These are phyloP conservation scores for Oligia latruncula DNA, from an alignment of 2,888 invertebrate species.

Conservation along the genomic window DNA sequence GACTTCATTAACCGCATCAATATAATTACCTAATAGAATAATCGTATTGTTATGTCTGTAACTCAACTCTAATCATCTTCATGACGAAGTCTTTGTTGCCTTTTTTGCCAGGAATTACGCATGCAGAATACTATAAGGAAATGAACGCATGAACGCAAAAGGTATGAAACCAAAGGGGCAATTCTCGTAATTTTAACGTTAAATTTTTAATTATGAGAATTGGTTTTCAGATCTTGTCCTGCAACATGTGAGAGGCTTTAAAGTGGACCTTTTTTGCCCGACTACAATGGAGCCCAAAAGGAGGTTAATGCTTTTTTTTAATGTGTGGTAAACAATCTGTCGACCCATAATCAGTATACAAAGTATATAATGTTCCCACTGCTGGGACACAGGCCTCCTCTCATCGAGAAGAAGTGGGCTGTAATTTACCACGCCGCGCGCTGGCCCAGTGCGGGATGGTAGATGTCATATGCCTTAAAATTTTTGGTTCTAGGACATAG, in stretches of 20 bases:
- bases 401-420: too few species aligned
- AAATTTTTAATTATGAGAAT: too few species aligned
- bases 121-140: conserved; percentile 1
- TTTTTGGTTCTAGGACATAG: too few species aligned
- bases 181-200: too few species aligned
- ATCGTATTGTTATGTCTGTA: conserved; percentile 22
- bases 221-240: neutral
- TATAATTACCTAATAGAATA: conserved; percentile 10
- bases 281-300: neutral
- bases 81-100: neutral
- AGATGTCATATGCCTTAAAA: too few species aligned
- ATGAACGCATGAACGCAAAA: neutral
- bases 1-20: conserved; percentile 21
- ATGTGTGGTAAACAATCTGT: neutral
- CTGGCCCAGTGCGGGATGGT: too few species aligned
- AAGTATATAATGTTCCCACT: too few species aligned
- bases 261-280: too few species aligned
- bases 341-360: too few species aligned
- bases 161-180: neutral
- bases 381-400: too few species aligned
- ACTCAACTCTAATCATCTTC: neutral
- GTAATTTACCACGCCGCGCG: too few species aligned
- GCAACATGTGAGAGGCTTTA: neutral
- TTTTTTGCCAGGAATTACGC: neutral
- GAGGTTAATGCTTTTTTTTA: neutral